Evolutionary conservation across 2,113 vertebrate species (phyloP), one percentile per base, ranked within the genome.

Genomic region (Limnothrissa miodon): DNA sequence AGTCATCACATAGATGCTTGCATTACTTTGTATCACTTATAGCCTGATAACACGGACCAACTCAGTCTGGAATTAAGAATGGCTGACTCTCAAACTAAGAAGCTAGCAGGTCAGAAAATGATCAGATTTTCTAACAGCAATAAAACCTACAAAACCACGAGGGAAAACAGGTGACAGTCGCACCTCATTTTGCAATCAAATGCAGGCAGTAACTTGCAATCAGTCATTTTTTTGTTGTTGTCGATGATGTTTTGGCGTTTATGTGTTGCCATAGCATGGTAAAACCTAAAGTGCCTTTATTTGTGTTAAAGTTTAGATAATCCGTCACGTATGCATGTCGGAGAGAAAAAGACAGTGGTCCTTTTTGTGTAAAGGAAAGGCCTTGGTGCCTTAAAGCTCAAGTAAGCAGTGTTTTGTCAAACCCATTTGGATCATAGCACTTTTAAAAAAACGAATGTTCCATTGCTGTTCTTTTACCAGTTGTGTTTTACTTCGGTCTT

Each of bases 401-500:
- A 15, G 9, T n/a, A 17, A 39, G 48, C 62, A 56, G 78, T 78
- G 66, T 82, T 82, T 81, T 84, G 33, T 66, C 10, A 66, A 83
- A 88, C 89, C 91, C 86, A 79, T 89, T 92, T 95, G 74, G 92
- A 95, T 96, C 95, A 91, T 92, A 96, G 97, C 96, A 98, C 96
- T 97, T 97, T 97, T 89, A 91, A 88, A 96, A 88, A 96, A 95
- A 94, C 95, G 94, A 97, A 96, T 96, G 95, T 96, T 93, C 93
- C 90, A 93, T 78, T 74, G 66, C 66, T 74, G 80, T 90, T 90
- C 83, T 48, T 89, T 87, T 78, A 85, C 80, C 66, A 74, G 79
- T 87, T 66, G 53, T 88, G 86, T 87, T 81, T 86, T 87, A 85
- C 82, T 82, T 56, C 19, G 21, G 51, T 23, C 84, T 89, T 81